phyloP scores from a whole-genome alignment of 2,113 vertebrate genomes.

The Scartelaos histophorus region DNA sequence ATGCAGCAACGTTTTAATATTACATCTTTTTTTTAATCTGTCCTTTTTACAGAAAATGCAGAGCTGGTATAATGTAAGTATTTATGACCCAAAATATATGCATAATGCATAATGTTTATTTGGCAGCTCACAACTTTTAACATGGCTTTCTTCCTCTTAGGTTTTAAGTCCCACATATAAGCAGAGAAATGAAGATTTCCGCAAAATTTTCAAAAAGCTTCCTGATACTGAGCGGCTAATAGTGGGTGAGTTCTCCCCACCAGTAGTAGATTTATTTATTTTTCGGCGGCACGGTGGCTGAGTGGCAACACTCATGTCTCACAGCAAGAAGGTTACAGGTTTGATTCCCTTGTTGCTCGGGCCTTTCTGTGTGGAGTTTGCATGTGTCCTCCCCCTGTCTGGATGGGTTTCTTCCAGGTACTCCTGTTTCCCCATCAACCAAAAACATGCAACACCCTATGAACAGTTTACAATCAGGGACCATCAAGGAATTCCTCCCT shows the following conservation, averaged over 20 bases:
- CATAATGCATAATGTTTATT: constrained; percentile 8
- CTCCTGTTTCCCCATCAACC: too few relatives aligned
- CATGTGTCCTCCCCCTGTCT: too few relatives aligned
- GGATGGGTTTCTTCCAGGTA: too few relatives aligned
- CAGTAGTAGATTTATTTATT: background rate
- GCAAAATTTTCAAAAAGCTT: constrained; percentile 89
- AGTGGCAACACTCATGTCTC: too few relatives aligned
- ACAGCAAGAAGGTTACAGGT: too few relatives aligned
- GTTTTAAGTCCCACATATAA: constrained; percentile 92
- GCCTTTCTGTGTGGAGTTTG: too few relatives aligned
- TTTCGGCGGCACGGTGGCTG: too few relatives aligned
- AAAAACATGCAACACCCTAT: too few relatives aligned
- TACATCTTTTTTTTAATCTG: constrained; percentile 4
- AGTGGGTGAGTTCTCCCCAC: constrained; percentile 78
- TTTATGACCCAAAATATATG: constrained; percentile 39
- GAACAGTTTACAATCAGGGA: too few relatives aligned
- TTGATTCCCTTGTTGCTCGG: too few relatives aligned
- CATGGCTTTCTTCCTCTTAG: constrained; percentile 55
- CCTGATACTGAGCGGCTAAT: constrained; percentile 88
- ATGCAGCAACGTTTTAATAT: background rate
- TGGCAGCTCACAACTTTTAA: background rate
- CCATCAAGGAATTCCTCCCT: too few relatives aligned
- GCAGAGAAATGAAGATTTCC: constrained; percentile 90
- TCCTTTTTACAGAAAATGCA: constrained; percentile 89
- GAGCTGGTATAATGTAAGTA: constrained; percentile 95